These are phyloP conservation scores for Osmerus eperlanus DNA, from an alignment of 2,113 vertebrate genomes.

Conservation along the genomic window DNA sequence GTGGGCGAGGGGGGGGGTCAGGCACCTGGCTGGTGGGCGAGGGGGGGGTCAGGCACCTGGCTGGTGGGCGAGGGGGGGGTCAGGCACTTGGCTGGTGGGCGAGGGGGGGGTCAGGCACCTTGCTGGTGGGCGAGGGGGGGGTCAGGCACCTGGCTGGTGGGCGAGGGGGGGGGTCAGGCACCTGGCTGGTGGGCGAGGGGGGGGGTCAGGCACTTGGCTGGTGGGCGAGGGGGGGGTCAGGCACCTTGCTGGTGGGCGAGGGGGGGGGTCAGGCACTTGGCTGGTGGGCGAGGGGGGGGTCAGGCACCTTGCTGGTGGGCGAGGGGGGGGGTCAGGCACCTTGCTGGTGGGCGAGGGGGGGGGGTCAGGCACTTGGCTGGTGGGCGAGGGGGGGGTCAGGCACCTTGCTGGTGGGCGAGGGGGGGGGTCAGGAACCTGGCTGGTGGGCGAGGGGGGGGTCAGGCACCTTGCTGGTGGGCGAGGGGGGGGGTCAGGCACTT, in stretches of 20 bases:
- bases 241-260: conserved; percentile 85
- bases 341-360: too few species aligned
- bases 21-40: conserved; percentile 86
- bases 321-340: conserved; percentile 53
- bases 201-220: too few species aligned
- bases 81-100: too few species aligned
- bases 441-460: not conserved
- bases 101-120: conserved; percentile 64
- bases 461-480: conserved; percentile 83
- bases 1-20: not conserved
- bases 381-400: conserved; percentile 72
- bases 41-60: conserved; percentile 31
- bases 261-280: too few species aligned
- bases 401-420: too few species aligned
- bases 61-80: too few species aligned
- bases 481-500: conserved; percentile 53
- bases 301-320: conserved; percentile 82
- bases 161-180: conserved; percentile 58
- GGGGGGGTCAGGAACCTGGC: too few species aligned
- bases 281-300: not conserved
- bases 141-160: conserved; percentile 81
- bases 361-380: conserved; percentile 76
- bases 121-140: conserved; percentile 79
- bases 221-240: not conserved
- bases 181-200: too few species aligned